Percentiles rank a stretch among this genome's conserved stretches.
These are phyloP conservation scores for Onchidella celtica DNA, from an alignment of 2,888 invertebrate genomes.

Conservation along the genomic window DNA sequence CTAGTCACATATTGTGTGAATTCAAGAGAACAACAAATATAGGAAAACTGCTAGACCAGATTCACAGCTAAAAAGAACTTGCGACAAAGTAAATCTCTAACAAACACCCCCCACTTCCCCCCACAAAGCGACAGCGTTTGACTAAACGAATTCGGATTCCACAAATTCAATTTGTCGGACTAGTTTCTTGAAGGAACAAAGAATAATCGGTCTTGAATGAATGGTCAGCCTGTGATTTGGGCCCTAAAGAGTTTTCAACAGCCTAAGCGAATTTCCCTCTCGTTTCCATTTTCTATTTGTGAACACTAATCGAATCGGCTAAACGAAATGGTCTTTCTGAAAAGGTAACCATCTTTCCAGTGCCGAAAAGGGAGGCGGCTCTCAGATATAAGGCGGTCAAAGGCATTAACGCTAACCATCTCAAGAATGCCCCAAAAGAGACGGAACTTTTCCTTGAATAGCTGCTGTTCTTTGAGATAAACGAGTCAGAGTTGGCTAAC, in stretches of 20 bases:
- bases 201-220: neutral
- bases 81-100: no score
- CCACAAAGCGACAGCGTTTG: slow-evolving; percentile 2
- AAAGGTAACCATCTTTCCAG: neutral
- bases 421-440: neutral
- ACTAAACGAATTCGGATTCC: slow-evolving; percentile 28
- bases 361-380: neutral
- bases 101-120: no score
- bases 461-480: neutral
- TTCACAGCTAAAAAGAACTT: no score
- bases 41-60: no score
- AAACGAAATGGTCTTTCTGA: slow-evolving; percentile 19
- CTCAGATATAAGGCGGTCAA: neutral
- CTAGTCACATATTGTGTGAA: no score
- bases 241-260: neutral
- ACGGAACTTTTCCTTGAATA: neutral
- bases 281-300: slow-evolving; percentile 29
- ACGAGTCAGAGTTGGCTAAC: neutral
- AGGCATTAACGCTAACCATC: neutral
- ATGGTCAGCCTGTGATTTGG: neutral
- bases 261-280: slow-evolving; percentile 25
- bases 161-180: slow-evolving; percentile 7
- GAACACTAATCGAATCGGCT: slow-evolving; percentile 25
- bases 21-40: no score
- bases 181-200: slow-evolving; percentile 2